These are phyloP conservation scores for Hystrix brachyura DNA, from an alignment of 2,113 vertebrate genomes.

Conservation along the genomic window DNA sequence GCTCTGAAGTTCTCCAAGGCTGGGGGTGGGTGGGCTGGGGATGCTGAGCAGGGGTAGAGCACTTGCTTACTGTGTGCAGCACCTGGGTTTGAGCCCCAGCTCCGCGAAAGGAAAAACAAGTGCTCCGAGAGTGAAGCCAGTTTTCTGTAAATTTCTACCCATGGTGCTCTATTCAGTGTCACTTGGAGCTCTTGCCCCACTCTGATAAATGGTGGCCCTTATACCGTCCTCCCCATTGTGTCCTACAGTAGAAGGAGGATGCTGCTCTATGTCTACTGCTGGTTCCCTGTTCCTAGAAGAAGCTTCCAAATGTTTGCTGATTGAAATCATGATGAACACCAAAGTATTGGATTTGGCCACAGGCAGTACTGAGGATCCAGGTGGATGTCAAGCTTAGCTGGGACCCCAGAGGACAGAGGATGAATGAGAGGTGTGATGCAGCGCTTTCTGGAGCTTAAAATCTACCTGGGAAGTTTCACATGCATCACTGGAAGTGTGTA, in stretches of 20 bases:
- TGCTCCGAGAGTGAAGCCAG: background rate
- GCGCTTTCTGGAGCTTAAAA: background rate
- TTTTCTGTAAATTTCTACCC: background rate
- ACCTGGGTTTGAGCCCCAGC: background rate
- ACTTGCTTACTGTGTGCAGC: background rate
- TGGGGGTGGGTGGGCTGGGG: background rate
- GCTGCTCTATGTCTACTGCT: background rate
- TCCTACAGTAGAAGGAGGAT: background rate
- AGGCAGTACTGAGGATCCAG: background rate
- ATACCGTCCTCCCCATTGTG: no score
- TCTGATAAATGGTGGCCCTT: background rate
- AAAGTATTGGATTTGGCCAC: background rate
- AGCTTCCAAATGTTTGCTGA: background rate
- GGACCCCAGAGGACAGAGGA: background rate
- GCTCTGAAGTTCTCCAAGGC: background rate
- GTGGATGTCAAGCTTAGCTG: background rate
- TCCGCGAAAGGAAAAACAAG: background rate
- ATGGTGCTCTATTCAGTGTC: rapidly evolving
- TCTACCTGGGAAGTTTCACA: background rate
- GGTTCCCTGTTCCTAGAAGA: background rate
- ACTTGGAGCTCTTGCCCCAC: background rate
- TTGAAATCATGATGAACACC: background rate
- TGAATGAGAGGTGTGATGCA: background rate
- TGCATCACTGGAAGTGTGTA: background rate
- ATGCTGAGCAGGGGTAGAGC: background rate